Conservation (phyloP, 2,797 vertebrate genomes). For the Tenualosa thibaudeaui region DNA sequence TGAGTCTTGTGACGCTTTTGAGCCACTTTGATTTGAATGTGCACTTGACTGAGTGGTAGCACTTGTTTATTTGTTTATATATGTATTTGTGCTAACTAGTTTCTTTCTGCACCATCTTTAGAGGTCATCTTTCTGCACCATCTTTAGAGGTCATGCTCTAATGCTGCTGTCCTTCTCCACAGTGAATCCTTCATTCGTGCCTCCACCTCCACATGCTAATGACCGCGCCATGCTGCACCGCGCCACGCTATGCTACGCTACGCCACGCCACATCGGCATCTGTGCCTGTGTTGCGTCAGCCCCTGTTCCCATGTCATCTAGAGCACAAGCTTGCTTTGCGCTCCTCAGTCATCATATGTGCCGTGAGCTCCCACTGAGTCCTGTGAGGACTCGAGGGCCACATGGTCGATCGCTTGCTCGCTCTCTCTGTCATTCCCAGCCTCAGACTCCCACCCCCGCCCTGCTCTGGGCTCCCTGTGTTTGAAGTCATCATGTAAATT, state of each 20-base stretch:
- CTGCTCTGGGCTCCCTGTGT: not conserved
- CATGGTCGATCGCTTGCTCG: not conserved
- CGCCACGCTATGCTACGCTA: too few species aligned
- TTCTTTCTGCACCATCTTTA: not conserved
- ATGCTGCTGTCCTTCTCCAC: not conserved
- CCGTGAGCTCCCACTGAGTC: not conserved
- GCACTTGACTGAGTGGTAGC: not conserved
- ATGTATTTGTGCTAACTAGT: not conserved
- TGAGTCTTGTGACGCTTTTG: not conserved
- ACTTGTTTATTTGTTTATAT: not conserved
- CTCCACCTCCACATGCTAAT: not conserved
- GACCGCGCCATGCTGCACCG: too few species aligned
- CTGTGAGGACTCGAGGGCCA: not conserved
- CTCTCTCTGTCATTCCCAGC: not conserved
- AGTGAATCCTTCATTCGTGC: slow-evolving; percentile 1
- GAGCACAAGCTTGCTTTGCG: not conserved
- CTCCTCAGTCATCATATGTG: not conserved
- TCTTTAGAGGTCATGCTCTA: slow-evolving; percentile 11
- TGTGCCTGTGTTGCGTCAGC: not conserved
- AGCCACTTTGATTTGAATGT: not conserved
- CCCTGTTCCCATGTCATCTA: not conserved
- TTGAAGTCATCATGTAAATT: slow-evolving; percentile 12
- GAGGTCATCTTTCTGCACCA: not conserved
- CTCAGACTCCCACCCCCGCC: not conserved
- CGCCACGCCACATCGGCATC: not conserved